Base-by-base conservation (phyloP, 1,140 invertebrate species). In the Cheumatopsyche charites region DNA sequence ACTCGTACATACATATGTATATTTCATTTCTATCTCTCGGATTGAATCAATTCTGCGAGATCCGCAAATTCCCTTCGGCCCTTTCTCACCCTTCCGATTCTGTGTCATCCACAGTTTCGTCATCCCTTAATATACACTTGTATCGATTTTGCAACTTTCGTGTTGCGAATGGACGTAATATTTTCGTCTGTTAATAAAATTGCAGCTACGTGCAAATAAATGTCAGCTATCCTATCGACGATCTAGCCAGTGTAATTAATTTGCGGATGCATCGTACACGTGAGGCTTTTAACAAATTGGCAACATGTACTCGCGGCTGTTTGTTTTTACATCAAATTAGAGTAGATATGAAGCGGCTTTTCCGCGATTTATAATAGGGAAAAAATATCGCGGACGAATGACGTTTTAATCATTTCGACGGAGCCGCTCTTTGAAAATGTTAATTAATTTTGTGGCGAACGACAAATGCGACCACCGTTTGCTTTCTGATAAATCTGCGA, bases 401-500 rank as follows among this genome's bases (percentile, higher is more conserved):
- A 58, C 55, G 23, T 26, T 58, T 58, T 58, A 58, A 26, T 23
- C n/a, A 58, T 58, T 58, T 58, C 55, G n/a, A 3, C 11, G 49
- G 49, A 58, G 23, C 25, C 25, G 23, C 23, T 12, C 55, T 23
- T 58, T 26, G 55, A 58, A 58, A 58, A 58, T 58, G 55, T 58
- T 58, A 58, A 58, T 58, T 58, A 58, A 58, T 58, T 58, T 58
- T 25, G 55, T 19, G 55, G 55, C 21, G 55, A 58, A 58, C 55
- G 55, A 58, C 55, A 63, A 42, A 63, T 63, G 62, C 26, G 15
- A 63, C 41, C 62, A 42, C 29, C 62, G 41, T 63, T 63, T 43
- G 41, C 29, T 43, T 63, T 63, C 62, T 63, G 42, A 43, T 63
- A 63, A 63, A 63, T 63, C 36, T 43, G 41, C n/a, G 63, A 42